Conservation (phyloP, 2,888 invertebrate species). For the Aleiodes leptofemur region DNA sequence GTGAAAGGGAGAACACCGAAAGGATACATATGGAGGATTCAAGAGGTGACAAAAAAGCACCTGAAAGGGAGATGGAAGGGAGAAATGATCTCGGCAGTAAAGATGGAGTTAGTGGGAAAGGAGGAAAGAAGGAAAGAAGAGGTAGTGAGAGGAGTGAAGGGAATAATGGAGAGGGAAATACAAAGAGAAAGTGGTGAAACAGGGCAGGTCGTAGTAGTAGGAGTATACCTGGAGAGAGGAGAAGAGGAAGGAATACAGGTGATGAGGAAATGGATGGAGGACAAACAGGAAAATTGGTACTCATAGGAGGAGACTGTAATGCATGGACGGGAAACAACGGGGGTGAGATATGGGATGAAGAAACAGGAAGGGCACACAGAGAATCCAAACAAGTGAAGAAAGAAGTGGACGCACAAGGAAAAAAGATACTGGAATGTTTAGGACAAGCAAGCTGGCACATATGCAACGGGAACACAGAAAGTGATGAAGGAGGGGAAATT, state of each 20-base stretch:
- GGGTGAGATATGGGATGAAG: not conserved
- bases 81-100: not conserved
- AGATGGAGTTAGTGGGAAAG: not conserved
- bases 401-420: not conserved
- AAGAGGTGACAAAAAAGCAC: not conserved
- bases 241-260: too few species aligned
- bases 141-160: too few species aligned
- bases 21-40: not conserved
- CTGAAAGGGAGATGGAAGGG: not conserved
- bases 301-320: not conserved
- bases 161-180: too few species aligned
- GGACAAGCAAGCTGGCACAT: not conserved
- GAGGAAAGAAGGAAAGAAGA: too few species aligned
- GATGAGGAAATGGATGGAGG: too few species aligned
- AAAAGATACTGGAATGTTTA: not conserved
- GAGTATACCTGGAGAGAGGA: not conserved
- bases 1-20: not conserved
- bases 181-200: not conserved
- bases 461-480: not conserved
- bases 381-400: not conserved
- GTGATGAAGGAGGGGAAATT: not conserved
- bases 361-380: not conserved
- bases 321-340: not conserved
- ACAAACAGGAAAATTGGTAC: not conserved
- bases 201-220: not conserved